Percentiles rank a stretch among this genome's conserved stretches.
These are phyloP conservation scores for Tachyglossus aculeatus DNA, from an alignment of 2,797 vertebrate genomes.

Conservation along the genomic window DNA sequence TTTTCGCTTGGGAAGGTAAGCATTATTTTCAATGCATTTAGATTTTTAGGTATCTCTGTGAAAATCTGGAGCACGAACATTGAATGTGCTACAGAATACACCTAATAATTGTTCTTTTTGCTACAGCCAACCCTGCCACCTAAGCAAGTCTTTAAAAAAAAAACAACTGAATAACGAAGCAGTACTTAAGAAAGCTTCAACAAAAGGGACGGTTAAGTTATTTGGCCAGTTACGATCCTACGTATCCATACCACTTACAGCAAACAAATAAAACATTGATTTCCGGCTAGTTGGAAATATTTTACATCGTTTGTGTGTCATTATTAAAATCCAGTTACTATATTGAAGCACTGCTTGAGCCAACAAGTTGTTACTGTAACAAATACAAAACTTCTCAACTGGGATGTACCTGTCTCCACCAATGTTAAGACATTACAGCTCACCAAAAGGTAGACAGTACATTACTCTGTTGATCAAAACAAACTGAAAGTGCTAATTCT, in stretches of 20 bases:
- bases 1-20: slow-evolving; percentile 42
- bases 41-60: slow-evolving; percentile 54
- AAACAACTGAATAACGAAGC: slow-evolving; percentile 51
- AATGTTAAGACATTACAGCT: slow-evolving; percentile 63
- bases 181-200: slow-evolving; percentile 53
- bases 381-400: slow-evolving; percentile 47
- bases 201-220: slow-evolving; percentile 54
- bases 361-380: slow-evolving; percentile 60
- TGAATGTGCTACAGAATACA: slow-evolving; percentile 72
- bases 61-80: slow-evolving; percentile 62
- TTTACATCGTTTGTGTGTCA: slow-evolving; percentile 58
- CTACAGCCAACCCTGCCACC: slow-evolving; percentile 48
- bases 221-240: slow-evolving; percentile 44
- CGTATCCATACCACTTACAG: slow-evolving; percentile 50
- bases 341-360: slow-evolving; percentile 69
- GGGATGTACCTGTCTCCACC: slow-evolving; percentile 59
- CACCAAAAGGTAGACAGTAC: slow-evolving; percentile 58
- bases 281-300: slow-evolving; percentile 64
- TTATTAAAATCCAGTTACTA: slow-evolving; percentile 66
- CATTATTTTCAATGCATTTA: slow-evolving; percentile 66
- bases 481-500: slow-evolving; percentile 80
- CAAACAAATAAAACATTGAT: slow-evolving; percentile 59
- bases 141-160: slow-evolving; percentile 15
- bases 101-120: slow-evolving; percentile 62
- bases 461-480: slow-evolving; percentile 68